These are phyloP conservation scores for Bufo gargarizans DNA, from an alignment of 2,113 vertebrate species.

Conservation along the genomic window DNA sequence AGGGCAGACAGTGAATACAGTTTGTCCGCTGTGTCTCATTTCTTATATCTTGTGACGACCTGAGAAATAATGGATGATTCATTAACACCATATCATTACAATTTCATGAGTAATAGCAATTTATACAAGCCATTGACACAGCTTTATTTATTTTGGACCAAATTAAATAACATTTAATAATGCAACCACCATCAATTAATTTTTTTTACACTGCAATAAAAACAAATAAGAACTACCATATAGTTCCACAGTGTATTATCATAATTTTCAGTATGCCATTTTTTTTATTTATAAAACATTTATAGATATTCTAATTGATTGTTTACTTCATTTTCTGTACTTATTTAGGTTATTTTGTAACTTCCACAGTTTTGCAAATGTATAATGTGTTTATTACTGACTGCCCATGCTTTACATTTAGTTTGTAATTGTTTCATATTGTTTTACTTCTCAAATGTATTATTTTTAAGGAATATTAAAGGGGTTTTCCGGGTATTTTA, in stretches of 20 bases:
- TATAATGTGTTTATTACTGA: too few relatives aligned
- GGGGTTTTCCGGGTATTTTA: too few relatives aligned
- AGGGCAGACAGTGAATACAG: not conserved
- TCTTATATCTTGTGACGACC: not conserved
- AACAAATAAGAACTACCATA: not conserved
- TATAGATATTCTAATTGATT: not conserved
- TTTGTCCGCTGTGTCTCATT: not conserved
- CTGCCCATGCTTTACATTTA: too few relatives aligned
- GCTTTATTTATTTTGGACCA: not conserved
- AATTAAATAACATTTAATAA: not conserved
- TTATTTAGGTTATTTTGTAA: too few relatives aligned
- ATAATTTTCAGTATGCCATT: not conserved
- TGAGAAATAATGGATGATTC: not conserved
- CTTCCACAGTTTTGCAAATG: too few relatives aligned
- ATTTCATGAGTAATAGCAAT: not conserved
- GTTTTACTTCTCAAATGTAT: too few relatives aligned
- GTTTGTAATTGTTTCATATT: too few relatives aligned
- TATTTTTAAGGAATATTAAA: too few relatives aligned
- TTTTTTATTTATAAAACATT: not conserved
- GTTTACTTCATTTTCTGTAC: not conserved
- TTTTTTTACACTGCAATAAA: not conserved
- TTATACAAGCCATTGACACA: too few relatives aligned
- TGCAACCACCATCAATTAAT: not conserved
- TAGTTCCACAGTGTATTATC: not conserved
- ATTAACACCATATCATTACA: not conserved